phyloP scores from a whole-genome alignment of 2,113 vertebrate genomes.

The Lophochroa leadbeateri region DNA sequence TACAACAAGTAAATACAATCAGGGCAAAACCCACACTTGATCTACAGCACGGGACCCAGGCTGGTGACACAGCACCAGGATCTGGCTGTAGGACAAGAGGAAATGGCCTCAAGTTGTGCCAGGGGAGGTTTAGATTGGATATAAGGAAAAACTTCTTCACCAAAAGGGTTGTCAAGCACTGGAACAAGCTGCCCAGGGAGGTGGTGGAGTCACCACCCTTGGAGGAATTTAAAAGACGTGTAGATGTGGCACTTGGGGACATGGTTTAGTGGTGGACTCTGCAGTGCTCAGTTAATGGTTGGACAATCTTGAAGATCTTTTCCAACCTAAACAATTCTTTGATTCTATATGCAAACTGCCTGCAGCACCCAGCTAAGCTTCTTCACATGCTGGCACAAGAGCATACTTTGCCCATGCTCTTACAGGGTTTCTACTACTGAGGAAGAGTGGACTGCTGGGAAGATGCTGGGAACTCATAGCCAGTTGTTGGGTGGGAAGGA shows the following conservation, averaged over 20 bases:
- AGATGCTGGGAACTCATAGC: not conserved
- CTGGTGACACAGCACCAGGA: not conserved
- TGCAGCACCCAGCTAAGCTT: not conserved
- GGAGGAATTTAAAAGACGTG: not conserved
- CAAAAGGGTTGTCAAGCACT: not conserved
- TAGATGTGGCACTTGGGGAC: not conserved
- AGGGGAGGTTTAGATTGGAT: not conserved
- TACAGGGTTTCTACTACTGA: not conserved
- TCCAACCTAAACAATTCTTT: not conserved
- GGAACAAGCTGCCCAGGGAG: not conserved
- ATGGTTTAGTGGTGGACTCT: not conserved
- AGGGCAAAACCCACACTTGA: fast-evolving
- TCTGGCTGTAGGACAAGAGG: not conserved
- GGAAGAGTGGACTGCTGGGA: fast-evolving
- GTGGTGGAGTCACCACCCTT: not conserved
- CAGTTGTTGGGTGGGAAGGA: not conserved
- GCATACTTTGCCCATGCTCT: fast-evolving
- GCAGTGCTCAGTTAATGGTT: not conserved
- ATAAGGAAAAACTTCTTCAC: not conserved
- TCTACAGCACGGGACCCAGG: fast-evolving
- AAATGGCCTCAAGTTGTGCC: not conserved
- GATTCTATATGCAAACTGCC: not conserved
- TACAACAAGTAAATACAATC: not conserved
- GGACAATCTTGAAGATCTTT: not conserved
- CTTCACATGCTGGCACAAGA: fast-evolving